A percentile compares a stretch with the other conserved stretches of the same genome.
phyloP scores from a whole-genome alignment of 2,113 vertebrate species.

The Ceyx margarethae region DNA sequence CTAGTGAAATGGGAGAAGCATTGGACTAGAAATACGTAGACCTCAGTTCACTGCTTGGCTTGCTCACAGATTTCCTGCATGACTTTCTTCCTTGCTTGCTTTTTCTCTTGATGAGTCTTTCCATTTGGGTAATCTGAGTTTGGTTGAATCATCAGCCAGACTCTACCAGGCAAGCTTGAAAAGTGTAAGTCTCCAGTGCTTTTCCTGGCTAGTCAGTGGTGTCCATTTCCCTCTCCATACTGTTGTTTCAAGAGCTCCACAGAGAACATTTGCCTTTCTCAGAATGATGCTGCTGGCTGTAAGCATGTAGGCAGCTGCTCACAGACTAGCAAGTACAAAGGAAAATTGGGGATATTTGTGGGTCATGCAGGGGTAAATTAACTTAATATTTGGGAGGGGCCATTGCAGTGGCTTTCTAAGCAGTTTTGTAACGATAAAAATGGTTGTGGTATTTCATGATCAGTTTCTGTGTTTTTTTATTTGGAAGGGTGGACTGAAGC shows the following conservation, averaged over 20 bases:
- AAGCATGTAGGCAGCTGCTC: background rate
- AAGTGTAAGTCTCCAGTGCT: background rate
- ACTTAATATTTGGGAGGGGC: background rate
- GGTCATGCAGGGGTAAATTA: background rate
- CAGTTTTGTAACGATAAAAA: background rate
- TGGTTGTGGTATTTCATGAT: background rate
- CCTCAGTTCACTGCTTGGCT: accelerated
- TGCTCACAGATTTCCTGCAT: background rate
- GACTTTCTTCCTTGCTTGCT: background rate
- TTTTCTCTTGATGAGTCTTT: background rate
- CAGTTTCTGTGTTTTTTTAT: background rate
- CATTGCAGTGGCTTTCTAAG: background rate
- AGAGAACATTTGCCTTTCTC: background rate
- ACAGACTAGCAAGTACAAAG: background rate
- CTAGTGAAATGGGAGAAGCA: background rate
- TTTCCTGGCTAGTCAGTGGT: background rate
- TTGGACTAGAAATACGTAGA: accelerated
- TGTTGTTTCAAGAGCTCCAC: background rate
- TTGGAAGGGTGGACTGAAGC: background rate
- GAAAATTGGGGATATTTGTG: background rate
- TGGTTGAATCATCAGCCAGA: background rate
- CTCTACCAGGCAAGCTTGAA: background rate
- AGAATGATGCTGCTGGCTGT: background rate
- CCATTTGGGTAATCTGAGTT: background rate
- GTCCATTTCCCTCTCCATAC: background rate